Conservation (phyloP, 2,113 vertebrate genomes). For the Tenebrosternarchus preto region DNA sequence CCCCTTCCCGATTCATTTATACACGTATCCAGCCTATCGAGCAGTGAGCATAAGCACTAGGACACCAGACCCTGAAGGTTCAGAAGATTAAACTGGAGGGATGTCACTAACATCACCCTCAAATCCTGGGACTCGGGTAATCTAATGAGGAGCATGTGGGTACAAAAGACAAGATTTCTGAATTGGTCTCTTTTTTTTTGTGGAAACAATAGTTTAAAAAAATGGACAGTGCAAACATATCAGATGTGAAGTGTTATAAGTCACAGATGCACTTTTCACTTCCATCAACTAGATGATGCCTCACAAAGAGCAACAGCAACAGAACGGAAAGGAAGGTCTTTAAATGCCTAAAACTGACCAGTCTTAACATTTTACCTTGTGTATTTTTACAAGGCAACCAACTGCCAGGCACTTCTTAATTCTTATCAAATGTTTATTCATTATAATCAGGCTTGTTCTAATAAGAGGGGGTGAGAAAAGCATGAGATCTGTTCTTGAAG, state of each 20-base stretch:
- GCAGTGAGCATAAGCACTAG: neutral
- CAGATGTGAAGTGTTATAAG: too few relatives aligned
- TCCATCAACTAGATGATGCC: neutral
- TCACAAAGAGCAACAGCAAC: conserved; percentile 20
- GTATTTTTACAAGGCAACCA: conserved; percentile 32
- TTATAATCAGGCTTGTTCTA: conserved; percentile 42
- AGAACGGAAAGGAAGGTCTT: conserved; percentile 7
- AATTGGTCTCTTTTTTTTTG: too few relatives aligned
- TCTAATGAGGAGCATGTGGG: too few relatives aligned
- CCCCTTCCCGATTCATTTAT: neutral
- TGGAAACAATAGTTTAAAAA: too few relatives aligned
- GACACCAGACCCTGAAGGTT: neutral
- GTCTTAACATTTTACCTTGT: neutral
- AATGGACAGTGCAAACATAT: too few relatives aligned
- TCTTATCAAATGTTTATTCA: conserved; percentile 22
- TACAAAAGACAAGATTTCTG: too few relatives aligned
- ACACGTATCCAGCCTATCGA: neutral
- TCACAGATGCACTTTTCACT: neutral
- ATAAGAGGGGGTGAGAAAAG: conserved; percentile 40
- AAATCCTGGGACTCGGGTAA: too few relatives aligned
- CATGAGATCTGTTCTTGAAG: conserved; percentile 52
- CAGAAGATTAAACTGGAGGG: neutral
- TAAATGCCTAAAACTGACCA: conserved; percentile 29
- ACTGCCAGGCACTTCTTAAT: conserved; percentile 10
- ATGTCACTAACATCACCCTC: too few relatives aligned